A percentile compares a stretch with the other conserved stretches of the same genome.
Evolutionary conservation across 2,888 invertebrate genomes (phyloP).

Genomic region (Drosophila mettleri): DNA sequence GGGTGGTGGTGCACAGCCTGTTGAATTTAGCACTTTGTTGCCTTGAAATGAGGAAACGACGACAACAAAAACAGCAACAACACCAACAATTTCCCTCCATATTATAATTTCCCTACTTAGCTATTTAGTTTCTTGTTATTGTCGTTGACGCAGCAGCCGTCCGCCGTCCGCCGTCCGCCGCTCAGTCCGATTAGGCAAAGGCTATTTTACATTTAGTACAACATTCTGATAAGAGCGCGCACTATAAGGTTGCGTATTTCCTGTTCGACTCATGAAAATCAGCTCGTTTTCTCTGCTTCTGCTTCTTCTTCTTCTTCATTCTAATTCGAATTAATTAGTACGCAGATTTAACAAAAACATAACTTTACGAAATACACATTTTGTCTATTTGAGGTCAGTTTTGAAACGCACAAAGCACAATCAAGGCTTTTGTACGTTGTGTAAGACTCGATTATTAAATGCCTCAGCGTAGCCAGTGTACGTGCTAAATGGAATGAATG

Average conservation of each 20-base stretch:
- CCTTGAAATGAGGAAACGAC: constrained; percentile 82
- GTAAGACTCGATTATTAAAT: constrained; percentile 29
- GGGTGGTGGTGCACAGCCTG: constrained; percentile 34
- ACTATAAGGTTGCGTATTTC: constrained; percentile 82
- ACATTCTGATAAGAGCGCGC: constrained; percentile 71
- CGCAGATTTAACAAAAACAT: constrained; percentile 68
- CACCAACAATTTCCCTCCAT: constrained; percentile 48
- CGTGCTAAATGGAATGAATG: not conserved
- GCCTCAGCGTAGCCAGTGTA: not conserved
- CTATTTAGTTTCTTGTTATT: constrained; percentile 41
- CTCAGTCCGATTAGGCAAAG: constrained; percentile 79
- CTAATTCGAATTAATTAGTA: constrained; percentile 50
- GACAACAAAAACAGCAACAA: constrained; percentile 28
- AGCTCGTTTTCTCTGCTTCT: constrained; percentile 4
- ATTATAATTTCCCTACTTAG: constrained; percentile 57
- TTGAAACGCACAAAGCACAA: constrained; percentile 59
- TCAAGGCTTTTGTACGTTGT: constrained; percentile 52
- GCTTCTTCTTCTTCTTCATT: constrained; percentile 1
- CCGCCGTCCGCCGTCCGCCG: constrained; percentile 21
- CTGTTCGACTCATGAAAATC: constrained; percentile 60
- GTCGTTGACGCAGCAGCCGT: constrained; percentile 31
- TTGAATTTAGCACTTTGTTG: constrained; percentile 79
- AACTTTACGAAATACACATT: constrained; percentile 61
- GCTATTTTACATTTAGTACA: constrained; percentile 65
- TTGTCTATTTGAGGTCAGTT: constrained; percentile 69